These are phyloP conservation scores for Thalassarche chlororhynchos DNA, from an alignment of 2,113 vertebrate species.

Conservation along the genomic window DNA sequence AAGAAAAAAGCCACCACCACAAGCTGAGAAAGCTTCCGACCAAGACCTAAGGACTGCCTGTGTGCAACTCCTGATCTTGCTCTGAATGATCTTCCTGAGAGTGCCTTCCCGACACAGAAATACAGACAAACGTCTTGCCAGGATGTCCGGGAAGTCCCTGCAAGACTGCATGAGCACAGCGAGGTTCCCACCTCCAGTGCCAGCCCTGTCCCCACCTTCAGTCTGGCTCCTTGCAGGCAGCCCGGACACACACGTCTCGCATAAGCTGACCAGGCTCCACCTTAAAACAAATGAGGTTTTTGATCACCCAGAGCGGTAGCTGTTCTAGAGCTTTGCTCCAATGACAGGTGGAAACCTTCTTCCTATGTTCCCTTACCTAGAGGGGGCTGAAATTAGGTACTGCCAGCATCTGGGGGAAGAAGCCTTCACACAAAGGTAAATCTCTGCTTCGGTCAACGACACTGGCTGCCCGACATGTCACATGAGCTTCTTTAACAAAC, in stretches of 20 bases:
- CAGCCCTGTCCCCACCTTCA: background rate
- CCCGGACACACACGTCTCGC: rapidly evolving
- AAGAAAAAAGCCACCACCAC: background rate
- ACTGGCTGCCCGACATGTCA: background rate
- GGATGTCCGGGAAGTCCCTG: background rate
- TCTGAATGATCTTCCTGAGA: background rate
- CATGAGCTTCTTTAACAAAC: background rate
- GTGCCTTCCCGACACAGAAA: background rate
- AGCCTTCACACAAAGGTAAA: background rate
- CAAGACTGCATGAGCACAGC: background rate
- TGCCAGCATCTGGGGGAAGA: background rate
- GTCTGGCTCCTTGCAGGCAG: background rate
- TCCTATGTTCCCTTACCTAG: background rate
- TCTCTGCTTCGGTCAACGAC: background rate
- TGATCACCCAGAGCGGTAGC: background rate
- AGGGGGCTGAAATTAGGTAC: background rate
- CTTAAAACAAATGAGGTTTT: background rate
- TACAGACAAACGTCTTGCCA: background rate
- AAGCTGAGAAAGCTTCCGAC: background rate
- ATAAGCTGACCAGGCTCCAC: background rate
- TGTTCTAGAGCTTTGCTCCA: background rate
- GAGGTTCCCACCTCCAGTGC: background rate
- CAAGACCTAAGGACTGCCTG: background rate
- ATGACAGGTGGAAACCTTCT: background rate
- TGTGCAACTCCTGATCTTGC: background rate